A percentile compares a stretch with the other conserved stretches of the same genome.
Conservation (phyloP, 2,797 vertebrate genomes). For the Microctenopoma lineatum region DNA sequence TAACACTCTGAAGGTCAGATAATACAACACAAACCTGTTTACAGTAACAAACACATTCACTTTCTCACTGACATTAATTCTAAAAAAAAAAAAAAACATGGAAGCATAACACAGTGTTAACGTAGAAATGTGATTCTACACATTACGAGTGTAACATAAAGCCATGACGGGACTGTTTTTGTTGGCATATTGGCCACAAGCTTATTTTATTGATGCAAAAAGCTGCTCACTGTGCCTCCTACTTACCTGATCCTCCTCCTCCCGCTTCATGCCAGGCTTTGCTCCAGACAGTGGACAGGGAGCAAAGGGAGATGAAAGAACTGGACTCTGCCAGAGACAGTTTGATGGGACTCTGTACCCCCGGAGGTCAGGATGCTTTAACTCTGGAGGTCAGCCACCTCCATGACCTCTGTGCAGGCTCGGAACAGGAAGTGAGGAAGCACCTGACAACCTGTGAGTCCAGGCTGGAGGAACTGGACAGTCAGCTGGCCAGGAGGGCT, state of each 20-base stretch:
- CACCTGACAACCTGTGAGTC: constrained; percentile 62
- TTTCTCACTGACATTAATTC: too few relatives aligned
- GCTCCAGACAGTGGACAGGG: constrained; percentile 81
- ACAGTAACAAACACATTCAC: too few relatives aligned
- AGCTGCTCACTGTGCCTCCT: background rate
- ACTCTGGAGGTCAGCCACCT: constrained; percentile 77
- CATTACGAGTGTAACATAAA: too few relatives aligned
- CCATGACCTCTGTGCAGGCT: constrained; percentile 70
- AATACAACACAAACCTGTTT: background rate
- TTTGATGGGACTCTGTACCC: constrained; percentile 76
- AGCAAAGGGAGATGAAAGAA: constrained; percentile 81
- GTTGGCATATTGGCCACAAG: too few relatives aligned
- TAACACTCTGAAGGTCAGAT: constrained; percentile 83
- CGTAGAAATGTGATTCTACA: too few relatives aligned
- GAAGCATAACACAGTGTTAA: too few relatives aligned
- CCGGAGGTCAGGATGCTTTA: constrained; percentile 77
- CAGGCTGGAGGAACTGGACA: constrained; percentile 64
- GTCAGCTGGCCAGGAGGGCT: constrained; percentile 34
- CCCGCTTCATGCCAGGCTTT: constrained; percentile 73
- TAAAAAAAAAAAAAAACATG: too few relatives aligned
- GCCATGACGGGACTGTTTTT: too few relatives aligned
- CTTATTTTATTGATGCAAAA: background rate
- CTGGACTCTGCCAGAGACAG: constrained; percentile 78
- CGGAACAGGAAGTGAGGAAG: constrained; percentile 70
- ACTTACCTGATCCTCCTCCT: background rate